A percentile compares a stretch with the other conserved stretches of the same genome.
phyloP scores from a whole-genome alignment of 2,888 invertebrate species.

The Orthonychiurus folsomi region DNA sequence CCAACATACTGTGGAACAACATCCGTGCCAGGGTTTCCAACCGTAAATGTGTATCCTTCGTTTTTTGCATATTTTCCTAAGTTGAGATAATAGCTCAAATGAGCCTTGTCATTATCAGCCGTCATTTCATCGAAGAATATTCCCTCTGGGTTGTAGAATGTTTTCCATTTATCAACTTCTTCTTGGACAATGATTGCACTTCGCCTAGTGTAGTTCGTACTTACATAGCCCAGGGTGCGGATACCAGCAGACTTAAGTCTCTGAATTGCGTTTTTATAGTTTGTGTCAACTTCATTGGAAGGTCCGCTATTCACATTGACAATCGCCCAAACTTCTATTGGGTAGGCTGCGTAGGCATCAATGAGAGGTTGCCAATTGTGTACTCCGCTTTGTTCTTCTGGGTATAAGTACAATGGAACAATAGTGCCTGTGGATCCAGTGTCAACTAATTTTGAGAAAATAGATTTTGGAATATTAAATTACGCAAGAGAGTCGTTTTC shows the following conservation, averaged over 20 bases:
- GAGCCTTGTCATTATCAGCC: not conserved
- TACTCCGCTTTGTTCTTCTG: slow-evolving; percentile 18
- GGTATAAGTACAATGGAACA: slow-evolving; percentile 32
- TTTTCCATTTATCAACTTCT: slow-evolving; percentile 27
- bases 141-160: slow-evolving; percentile 22
- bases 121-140: slow-evolving; percentile 39
- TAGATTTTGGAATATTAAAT: too few species aligned
- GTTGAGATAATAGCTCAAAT: slow-evolving; percentile 19
- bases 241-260: slow-evolving; percentile 22
- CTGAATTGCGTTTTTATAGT: slow-evolving; percentile 21
- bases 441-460: too few species aligned
- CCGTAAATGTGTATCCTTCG: slow-evolving; percentile 24
- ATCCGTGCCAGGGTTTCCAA: slow-evolving; percentile 34
- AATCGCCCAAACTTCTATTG: slow-evolving; percentile 33
- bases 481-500: too few species aligned
- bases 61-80: slow-evolving; percentile 20
- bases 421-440: slow-evolving; percentile 27
- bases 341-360: slow-evolving; percentile 19
- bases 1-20: slow-evolving; percentile 20
- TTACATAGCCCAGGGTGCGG: slow-evolving; percentile 32
- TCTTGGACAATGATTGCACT: slow-evolving; percentile 14
- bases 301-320: slow-evolving; percentile 33
- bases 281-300: slow-evolving; percentile 13
- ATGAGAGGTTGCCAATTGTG: slow-evolving; percentile 28
- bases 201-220: slow-evolving; percentile 23